Base-by-base conservation (phyloP, 2,113 vertebrate genomes). In the Pomatostomus ruficeps region DNA sequence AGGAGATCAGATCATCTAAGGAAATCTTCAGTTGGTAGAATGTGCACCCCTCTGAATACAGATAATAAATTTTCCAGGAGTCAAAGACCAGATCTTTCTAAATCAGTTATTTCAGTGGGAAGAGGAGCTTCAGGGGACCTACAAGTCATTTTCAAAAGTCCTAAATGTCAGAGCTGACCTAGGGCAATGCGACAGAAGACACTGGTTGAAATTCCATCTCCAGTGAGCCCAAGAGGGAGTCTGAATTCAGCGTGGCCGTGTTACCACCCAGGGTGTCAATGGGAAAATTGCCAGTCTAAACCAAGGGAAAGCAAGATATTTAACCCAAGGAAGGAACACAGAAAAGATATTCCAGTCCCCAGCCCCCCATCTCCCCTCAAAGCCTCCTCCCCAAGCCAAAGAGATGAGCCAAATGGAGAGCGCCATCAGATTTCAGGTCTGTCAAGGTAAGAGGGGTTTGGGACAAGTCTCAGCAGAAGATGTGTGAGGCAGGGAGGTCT, bases 181-280 rank as follows among this genome's bases (percentile, higher is more conserved):
- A 36, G 55, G 65, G 89, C 42, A 63, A 57, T 11, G 35, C 2
- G 48, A 72, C 35, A 87, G 80, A 52, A 90, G 75, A 11, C 1
- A 10, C 20, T 52, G 81, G 20, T 18, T 81, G 76, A 61, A 91
- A 87, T 62, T 85, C n/a, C 62, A 45, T 15, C 80, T 91, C 58
- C 70, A 29, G n/a, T 38, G 80, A 91, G 38, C 45, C 84, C 38
- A 21, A 66, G 51, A 42, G n/a, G 52, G 67, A 78, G 22, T 51
- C n/a, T 42, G 66, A 72, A 61, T 51, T 57, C 29, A n/a, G 36
- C 29, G 8, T 49, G 57, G 38, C 68, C 17, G 11, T 29, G 84
- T 76, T 96, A 95, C 84, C 86, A 87, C 89, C 89, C 95, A 84
- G 59, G 19, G 51, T 81, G 92, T 63, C 68, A 75, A 31, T 79